Evolutionary conservation across 2,888 invertebrate genomes (phyloP).

Genomic region (Blastobasis lacticolella): DNA sequence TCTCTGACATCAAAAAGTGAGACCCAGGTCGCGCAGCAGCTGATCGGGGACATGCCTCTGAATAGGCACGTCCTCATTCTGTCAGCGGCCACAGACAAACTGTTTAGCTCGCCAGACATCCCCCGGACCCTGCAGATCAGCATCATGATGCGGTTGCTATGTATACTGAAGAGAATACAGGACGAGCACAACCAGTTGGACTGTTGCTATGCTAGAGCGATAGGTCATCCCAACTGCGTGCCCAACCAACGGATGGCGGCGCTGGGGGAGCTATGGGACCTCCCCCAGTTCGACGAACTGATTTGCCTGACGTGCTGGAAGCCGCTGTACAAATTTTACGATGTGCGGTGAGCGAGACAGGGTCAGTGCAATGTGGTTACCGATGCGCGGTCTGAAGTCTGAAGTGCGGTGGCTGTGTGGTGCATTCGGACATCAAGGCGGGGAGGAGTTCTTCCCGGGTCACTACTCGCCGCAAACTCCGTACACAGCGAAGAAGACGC

Average conservation of each 20-base stretch:
- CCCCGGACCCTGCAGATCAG: background rate
- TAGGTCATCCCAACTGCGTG: slow-evolving; percentile 12
- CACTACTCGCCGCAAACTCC: no score
- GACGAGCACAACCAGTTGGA: slow-evolving; percentile 9
- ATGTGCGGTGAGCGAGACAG: background rate
- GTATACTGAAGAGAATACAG: background rate
- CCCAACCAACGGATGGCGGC: background rate
- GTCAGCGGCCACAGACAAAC: background rate
- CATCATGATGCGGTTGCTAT: background rate
- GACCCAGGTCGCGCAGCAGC: background rate
- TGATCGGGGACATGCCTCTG: background rate
- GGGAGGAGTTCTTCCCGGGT: no score
- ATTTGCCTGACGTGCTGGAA: slow-evolving; percentile 9
- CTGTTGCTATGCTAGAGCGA: slow-evolving; percentile 5
- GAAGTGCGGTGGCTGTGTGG: no score
- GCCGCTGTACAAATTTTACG: slow-evolving; percentile 5
- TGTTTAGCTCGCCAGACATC: background rate
- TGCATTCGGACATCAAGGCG: no score
- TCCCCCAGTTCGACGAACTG: slow-evolving; percentile 15
- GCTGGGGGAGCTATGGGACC: slow-evolving; percentile 15
- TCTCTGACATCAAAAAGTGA: slow-evolving; percentile 8
- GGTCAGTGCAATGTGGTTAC: no score
- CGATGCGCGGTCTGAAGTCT: no score
- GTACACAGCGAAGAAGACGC: no score
- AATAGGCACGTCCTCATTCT: background rate